Conservation (phyloP, 2,113 vertebrate species). For the Cyprinodon variegatus region DNA sequence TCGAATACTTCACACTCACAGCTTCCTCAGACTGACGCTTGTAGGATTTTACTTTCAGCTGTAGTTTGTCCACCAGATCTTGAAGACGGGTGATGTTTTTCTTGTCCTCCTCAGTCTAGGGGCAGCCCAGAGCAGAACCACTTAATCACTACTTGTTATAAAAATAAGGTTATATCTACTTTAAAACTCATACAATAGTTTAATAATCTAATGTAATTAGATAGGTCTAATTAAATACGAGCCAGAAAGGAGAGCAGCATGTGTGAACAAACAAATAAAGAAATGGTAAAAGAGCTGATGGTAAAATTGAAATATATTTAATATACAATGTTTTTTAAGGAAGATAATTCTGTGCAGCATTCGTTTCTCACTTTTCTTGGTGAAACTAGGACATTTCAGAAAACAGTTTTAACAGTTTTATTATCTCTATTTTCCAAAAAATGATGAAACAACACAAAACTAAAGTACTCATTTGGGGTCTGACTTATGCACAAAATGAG, state of each 20-base stretch:
- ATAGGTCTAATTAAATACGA: not conserved
- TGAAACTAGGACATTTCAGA: not conserved
- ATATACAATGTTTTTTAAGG: not conserved
- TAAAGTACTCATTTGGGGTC: not conserved
- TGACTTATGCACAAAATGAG: no score
- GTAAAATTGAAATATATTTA: not conserved
- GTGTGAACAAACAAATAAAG: not conserved
- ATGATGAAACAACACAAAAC: not conserved
- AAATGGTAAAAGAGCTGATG: not conserved
- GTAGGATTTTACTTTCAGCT: constrained; percentile 83
- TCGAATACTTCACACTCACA: constrained; percentile 70
- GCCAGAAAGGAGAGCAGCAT: not conserved
- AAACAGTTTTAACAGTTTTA: not conserved
- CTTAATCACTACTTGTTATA: not conserved
- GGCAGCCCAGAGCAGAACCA: constrained; percentile 3
- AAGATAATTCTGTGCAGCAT: not conserved
- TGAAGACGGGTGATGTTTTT: constrained; percentile 78
- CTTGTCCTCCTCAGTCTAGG: constrained; percentile 80
- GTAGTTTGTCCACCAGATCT: constrained; percentile 83
- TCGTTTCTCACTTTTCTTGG: not conserved
- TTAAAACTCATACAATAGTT: not conserved
- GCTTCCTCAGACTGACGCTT: constrained; percentile 79
- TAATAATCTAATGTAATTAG: not conserved
- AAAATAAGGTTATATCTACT: not conserved
- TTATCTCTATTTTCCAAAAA: not conserved